Evolutionary conservation across 2,113 vertebrate genomes (phyloP).

Genomic region (Melierax canorus): DNA sequence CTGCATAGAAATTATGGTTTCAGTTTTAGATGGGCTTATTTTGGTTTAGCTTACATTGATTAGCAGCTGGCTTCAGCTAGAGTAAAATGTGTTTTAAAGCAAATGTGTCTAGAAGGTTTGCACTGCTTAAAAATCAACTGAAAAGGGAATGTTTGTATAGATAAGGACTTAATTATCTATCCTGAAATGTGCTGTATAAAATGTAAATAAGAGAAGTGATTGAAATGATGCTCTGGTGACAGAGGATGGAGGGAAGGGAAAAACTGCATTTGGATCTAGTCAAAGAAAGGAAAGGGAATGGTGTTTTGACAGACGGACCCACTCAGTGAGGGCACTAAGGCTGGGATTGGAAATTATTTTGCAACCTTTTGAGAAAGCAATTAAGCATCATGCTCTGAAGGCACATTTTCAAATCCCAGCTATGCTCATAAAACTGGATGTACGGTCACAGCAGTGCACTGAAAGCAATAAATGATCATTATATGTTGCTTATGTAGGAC

Average conservation of each 20-base stretch:
- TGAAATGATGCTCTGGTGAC: conserved; percentile 1
- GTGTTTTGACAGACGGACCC: neutral
- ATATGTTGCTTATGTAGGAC: neutral
- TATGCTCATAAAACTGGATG: neutral
- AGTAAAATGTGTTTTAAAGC: conserved; percentile 35
- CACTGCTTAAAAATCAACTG: conserved; percentile 37
- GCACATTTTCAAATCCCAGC: neutral
- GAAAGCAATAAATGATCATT: neutral
- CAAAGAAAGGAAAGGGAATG: neutral
- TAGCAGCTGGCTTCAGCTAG: conserved; percentile 41
- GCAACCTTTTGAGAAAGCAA: conserved; percentile 7
- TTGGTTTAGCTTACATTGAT: conserved; percentile 42
- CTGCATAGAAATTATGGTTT: neutral
- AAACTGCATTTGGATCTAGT: neutral
- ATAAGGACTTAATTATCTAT: conserved; percentile 42
- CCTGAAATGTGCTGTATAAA: conserved; percentile 10
- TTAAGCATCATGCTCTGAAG: conserved; percentile 4
- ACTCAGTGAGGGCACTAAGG: neutral
- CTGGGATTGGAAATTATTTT: neutral
- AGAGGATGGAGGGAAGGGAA: neutral
- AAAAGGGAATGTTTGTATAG: conserved; percentile 52
- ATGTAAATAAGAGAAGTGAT: conserved; percentile 24
- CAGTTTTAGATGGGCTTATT: conserved; percentile 16
- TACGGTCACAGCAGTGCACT: neutral
- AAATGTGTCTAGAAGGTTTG: conserved; percentile 40